Percentiles rank a stretch among this genome's conserved stretches.
Evolutionary conservation across 2,113 vertebrate species (phyloP).

Genomic region (Eolophus roseicapilla): DNA sequence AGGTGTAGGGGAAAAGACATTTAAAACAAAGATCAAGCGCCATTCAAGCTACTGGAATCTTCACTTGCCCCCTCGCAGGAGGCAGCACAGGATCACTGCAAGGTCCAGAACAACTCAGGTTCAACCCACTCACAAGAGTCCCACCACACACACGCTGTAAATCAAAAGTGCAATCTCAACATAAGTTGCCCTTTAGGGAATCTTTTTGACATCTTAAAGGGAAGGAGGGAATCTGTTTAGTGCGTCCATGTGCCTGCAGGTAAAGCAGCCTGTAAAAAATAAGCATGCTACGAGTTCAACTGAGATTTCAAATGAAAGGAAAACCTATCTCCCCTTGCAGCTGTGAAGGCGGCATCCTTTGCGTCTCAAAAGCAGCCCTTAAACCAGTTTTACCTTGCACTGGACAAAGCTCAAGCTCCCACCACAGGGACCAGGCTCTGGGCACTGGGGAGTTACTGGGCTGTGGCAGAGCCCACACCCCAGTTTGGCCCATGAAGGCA

Average conservation of each 20-base stretch:
- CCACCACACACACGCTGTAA: conserved; percentile 26
- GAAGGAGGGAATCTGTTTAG: background rate
- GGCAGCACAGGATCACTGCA: conserved; percentile 63
- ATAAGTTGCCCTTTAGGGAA: background rate
- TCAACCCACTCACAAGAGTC: conserved; percentile 45
- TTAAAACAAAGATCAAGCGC: conserved; percentile 61
- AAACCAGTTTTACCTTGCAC: background rate
- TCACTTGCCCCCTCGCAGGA: background rate
- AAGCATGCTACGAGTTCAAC: background rate
- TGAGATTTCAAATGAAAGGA: background rate
- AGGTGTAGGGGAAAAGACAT: conserved; percentile 57
- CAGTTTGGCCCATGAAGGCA: background rate
- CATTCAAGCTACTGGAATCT: conserved; percentile 59
- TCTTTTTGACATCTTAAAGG: background rate
- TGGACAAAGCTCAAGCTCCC: background rate
- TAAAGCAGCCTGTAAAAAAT: background rate
- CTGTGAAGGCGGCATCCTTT: accelerated
- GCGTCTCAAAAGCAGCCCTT: background rate
- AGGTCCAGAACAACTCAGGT: conserved; percentile 39
- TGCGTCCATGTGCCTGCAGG: background rate
- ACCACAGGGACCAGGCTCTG: background rate
- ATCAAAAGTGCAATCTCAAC: conserved; percentile 51
- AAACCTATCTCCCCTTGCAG: background rate
- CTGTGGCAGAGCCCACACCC: background rate
- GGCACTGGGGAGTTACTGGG: background rate